These are phyloP conservation scores for Abrostola triplasia DNA, from an alignment of 2,888 invertebrate genomes.

Conservation along the genomic window DNA sequence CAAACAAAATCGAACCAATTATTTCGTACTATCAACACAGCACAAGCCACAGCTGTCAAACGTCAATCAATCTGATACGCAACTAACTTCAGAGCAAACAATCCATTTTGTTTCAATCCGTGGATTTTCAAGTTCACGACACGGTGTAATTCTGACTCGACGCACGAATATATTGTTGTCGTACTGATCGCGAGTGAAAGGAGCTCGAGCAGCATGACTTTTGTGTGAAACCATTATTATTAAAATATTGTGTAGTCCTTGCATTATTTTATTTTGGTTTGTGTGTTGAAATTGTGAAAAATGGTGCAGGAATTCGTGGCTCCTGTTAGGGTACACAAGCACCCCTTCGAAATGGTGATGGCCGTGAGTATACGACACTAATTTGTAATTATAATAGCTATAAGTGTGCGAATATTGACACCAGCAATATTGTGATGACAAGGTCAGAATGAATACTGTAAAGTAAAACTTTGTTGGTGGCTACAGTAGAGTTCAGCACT, in stretches of 20 bases:
- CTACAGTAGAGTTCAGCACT: slow-evolving; percentile 28
- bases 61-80: slow-evolving; percentile 48
- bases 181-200: slow-evolving; percentile 75
- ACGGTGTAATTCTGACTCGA: slow-evolving; percentile 67
- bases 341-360: slow-evolving; percentile 98
- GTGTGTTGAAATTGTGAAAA: slow-evolving; percentile 70
- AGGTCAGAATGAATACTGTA: slow-evolving; percentile 49
- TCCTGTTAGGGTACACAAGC: slow-evolving; percentile 97
- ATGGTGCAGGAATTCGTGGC: slow-evolving; percentile 99
- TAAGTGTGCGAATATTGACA: slow-evolving; percentile 28
- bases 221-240: slow-evolving; percentile 70
- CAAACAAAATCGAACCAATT: neutral
- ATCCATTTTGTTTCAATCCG: slow-evolving; percentile 70
- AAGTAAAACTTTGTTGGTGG: slow-evolving; percentile 35
- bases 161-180: slow-evolving; percentile 73
- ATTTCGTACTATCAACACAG: slow-evolving; percentile 37
- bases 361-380: slow-evolving; percentile 90
- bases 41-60: slow-evolving; percentile 30
- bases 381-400: slow-evolving; percentile 19
- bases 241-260: slow-evolving; percentile 70
- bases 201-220: slow-evolving; percentile 74
- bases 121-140: slow-evolving; percentile 72
- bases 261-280: slow-evolving; percentile 68
- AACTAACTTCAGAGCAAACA: slow-evolving; percentile 71
- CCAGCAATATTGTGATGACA: slow-evolving; percentile 30